Base-by-base conservation (phyloP, 2,888 invertebrate species). In the Trichopoda pennipes region DNA sequence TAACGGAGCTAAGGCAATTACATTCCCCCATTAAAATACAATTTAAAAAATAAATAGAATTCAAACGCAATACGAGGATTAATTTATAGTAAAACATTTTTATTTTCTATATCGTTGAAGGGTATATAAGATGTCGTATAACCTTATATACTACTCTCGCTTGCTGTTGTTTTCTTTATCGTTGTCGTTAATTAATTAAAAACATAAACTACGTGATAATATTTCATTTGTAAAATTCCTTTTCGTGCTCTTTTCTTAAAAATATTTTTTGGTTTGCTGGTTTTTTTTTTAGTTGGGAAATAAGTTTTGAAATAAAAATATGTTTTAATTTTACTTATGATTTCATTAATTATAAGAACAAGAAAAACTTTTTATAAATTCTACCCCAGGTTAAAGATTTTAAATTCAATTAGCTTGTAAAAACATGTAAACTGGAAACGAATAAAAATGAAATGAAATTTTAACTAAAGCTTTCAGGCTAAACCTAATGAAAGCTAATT, bases 141-240 rank as follows among this genome's bases (percentile, higher is more conserved):
- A 12, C 38, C 7, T 2, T 12, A 38, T 38, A 12, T 12, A 38
- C 12, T 38, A 12, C 12, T 38, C 38, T 12, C 12, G 12, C 38
- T 38, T 8, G 38, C 7, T 80, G 55, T 68, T 70, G 42, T 81
- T 81, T 53, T 74, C 44, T 23, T 72, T 77, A 19, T 70, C 75
- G 66, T 70, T 74, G 66, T 70, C 70, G 44, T 76, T 82, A 82
- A 82, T 82, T 82, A 82, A 82, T 82, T 82, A 79, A 79, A 82
- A 78, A 70, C 75, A 75, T 72, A 75, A 70, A 44, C 51, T 60
- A 79, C 82, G 82, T 82, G 82, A 79, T 72, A 75, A 75, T 75
- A 79, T 82, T 68, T 64, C 53, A 66, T 47, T 70, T 19, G 58
- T 75, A 19, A 55, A 51, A 56, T 69, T 47, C 14, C 47, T 73